Conservation (phyloP, 2,888 invertebrate species). For the Spodoptera exigua region DNA sequence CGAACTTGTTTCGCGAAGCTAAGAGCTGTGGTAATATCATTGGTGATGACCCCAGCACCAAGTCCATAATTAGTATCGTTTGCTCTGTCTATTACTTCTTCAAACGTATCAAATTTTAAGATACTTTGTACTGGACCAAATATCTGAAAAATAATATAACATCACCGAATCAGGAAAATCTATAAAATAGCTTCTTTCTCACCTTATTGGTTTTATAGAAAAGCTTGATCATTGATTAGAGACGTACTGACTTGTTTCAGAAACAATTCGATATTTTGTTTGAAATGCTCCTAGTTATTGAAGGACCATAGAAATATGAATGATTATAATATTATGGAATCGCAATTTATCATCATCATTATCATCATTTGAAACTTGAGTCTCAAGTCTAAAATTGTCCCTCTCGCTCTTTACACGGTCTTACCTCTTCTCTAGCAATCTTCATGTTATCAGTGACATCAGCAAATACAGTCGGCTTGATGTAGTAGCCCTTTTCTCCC, state of each 20-base stretch:
- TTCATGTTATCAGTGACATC: conserved; percentile 94
- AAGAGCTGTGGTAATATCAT: conserved; percentile 94
- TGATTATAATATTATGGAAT: too few relatives aligned
- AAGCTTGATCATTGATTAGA: too few relatives aligned
- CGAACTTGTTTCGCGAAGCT: conserved; percentile 93
- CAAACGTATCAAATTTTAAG: conserved; percentile 94
- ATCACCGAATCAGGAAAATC: too few relatives aligned
- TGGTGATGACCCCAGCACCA: conserved; percentile 95
- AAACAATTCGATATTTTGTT: too few relatives aligned
- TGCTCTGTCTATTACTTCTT: conserved; percentile 95
- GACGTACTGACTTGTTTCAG: too few relatives aligned
- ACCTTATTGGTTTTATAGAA: too few relatives aligned
- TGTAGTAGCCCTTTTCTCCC: conserved; percentile 92
- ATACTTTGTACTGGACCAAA: conserved; percentile 98
- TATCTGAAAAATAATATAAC: conserved; percentile 88
- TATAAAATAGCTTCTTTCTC: too few relatives aligned
- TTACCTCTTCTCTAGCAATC: conserved; percentile 94
- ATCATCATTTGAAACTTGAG: too few relatives aligned
- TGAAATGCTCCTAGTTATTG: too few relatives aligned
- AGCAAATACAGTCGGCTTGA: conserved; percentile 94
- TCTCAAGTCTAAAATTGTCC: too few relatives aligned
- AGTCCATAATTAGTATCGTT: conserved; percentile 95
- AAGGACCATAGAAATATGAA: too few relatives aligned
- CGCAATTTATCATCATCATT: too few relatives aligned
- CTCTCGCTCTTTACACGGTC: not conserved